Percentiles rank a stretch among this genome's conserved stretches.
These are phyloP conservation scores for Rhineura floridana DNA, from an alignment of 2,113 vertebrate species.

Conservation along the genomic window DNA sequence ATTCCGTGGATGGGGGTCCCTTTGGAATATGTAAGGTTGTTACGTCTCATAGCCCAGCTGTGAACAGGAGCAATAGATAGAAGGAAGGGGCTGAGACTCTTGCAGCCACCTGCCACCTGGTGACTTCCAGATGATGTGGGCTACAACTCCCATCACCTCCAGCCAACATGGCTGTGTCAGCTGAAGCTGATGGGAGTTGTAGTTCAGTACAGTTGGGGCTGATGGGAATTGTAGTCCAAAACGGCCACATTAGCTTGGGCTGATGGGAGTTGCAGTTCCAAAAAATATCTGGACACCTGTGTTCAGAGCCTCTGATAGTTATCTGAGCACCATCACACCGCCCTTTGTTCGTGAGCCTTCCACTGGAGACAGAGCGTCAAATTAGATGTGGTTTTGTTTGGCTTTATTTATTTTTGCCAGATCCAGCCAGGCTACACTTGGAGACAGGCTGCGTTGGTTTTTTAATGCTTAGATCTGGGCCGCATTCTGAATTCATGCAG, in stretches of 20 bases:
- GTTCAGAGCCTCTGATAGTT: neutral
- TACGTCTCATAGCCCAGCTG: neutral
- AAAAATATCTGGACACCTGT: no score
- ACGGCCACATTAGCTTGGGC: no score
- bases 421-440: neutral
- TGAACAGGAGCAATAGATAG: neutral
- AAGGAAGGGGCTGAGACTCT: neutral
- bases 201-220: no score
- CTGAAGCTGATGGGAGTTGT: no score
- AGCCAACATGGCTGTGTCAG: no score
- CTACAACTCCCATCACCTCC: no score
- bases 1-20: no score
- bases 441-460: neutral
- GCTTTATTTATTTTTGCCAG: neutral
- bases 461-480: neutral
- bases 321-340: no score
- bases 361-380: neutral
- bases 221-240: no score
- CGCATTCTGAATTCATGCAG: neutral
- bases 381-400: no score
- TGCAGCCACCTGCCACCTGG: neutral
- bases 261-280: no score
- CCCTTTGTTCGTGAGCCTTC: neutral
- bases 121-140: no score
- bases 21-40: neutral